Evolutionary conservation across 1,140 invertebrate species (phyloP).

Genomic region (Drosophila persimilis): DNA sequence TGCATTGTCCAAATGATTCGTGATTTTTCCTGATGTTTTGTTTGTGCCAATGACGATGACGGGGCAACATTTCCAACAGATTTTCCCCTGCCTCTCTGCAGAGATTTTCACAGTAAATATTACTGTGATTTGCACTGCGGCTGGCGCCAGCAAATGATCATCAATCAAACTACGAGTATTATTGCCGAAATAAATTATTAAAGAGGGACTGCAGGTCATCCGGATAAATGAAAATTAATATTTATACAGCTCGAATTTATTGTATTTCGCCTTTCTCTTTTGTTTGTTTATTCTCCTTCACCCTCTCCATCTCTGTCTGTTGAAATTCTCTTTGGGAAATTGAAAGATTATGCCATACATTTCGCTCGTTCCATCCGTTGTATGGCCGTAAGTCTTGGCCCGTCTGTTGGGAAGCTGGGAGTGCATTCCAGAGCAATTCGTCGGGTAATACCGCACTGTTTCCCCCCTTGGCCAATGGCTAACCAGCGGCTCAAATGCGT

Average conservation of each 20-base stretch:
- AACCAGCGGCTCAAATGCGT: conserved; percentile 53
- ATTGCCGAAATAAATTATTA: conserved; percentile 40
- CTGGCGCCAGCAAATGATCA: conserved; percentile 2
- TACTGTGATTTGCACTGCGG: conserved; percentile 11
- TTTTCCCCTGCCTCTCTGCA: neutral
- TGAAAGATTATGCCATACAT: conserved; percentile 1
- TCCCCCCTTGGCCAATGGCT: conserved; percentile 6
- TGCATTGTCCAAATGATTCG: conserved; percentile 60
- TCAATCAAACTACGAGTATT: conserved; percentile 40
- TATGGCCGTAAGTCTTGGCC: neutral
- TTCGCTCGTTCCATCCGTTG: conserved; percentile 1
- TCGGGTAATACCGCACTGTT: conserved; percentile 40
- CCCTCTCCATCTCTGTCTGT: no score
- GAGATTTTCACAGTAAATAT: conserved; percentile 22
- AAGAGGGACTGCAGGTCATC: conserved; percentile 19
- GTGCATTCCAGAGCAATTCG: conserved; percentile 28
- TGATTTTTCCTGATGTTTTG: neutral
- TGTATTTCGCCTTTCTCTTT: neutral
- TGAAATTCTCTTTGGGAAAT: neutral
- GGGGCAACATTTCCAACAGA: conserved; percentile 28
- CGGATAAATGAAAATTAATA: conserved; percentile 42
- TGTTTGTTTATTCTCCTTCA: neutral
- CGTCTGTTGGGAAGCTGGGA: neutral
- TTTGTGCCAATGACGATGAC: conserved; percentile 20
- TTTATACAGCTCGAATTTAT: conserved; percentile 5